phyloP scores from a whole-genome alignment of 2,888 invertebrate genomes.

The Rhabditoides inermis region DNA sequence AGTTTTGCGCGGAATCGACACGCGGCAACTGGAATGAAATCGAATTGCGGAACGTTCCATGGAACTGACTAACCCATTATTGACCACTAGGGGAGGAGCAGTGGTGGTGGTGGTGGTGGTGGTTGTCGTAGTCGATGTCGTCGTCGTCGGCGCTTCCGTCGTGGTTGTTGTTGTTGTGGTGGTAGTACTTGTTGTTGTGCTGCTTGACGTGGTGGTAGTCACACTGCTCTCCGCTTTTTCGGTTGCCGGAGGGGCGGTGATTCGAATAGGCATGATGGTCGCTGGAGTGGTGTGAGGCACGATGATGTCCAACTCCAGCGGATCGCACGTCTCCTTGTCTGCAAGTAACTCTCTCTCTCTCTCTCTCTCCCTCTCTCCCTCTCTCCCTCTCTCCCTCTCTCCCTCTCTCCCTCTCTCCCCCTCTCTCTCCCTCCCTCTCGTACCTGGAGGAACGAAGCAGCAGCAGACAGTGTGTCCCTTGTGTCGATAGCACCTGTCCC shows the following conservation, averaged over 20 bases:
- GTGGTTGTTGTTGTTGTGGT: constrained; percentile 16
- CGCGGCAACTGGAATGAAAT: too few species aligned
- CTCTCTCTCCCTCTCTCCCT: too few species aligned
- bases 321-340: constrained; percentile 26
- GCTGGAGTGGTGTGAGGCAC: constrained; percentile 11
- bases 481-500: constrained; percentile 26
- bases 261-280: neutral
- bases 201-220: constrained; percentile 3
- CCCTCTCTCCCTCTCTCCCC: too few species aligned
- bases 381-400: too few species aligned
- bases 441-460: constrained; percentile 26
- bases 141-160: constrained; percentile 11
- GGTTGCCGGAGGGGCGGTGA: constrained; percentile 5
- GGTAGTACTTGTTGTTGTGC: constrained; percentile 13
- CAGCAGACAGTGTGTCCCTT: constrained; percentile 32
- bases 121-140: constrained; percentile 11
- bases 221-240: constrained; percentile 1
- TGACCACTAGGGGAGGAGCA: too few species aligned
- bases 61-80: too few species aligned
- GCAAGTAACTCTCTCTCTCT: neutral
- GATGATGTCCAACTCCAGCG: constrained; percentile 27
- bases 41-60: too few species aligned
- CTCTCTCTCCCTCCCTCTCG: too few species aligned
- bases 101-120: constrained; percentile 1
- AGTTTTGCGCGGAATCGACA: too few species aligned